Evolutionary conservation across 2,888 invertebrate species (phyloP).

Genomic region (Caenorhabditis afra): DNA sequence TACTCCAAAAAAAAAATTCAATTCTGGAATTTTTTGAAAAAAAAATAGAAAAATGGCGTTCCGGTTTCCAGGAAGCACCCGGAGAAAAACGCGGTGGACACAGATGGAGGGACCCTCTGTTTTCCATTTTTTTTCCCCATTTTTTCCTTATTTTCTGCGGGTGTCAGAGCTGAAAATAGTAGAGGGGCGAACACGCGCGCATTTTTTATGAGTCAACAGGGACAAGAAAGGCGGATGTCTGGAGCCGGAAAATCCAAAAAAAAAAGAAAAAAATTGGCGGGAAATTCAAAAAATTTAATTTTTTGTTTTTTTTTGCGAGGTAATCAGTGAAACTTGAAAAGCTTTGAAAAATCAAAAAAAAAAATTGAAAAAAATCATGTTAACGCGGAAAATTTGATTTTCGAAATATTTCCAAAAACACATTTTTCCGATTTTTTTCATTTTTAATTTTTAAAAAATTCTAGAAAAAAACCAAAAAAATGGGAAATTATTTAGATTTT

Average conservation of each 20-base stretch:
- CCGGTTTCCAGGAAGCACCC: not conserved
- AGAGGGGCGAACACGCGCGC: not conserved
- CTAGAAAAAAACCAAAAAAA: too few relatives aligned
- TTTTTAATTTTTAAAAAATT: not conserved
- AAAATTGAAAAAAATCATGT: not conserved
- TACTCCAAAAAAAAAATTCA: not conserved
- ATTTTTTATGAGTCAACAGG: slow-evolving; percentile 1
- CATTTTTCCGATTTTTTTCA: not conserved
- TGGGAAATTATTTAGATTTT: not conserved
- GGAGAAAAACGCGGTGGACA: not conserved
- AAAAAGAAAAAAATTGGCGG: not conserved
- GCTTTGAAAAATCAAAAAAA: too few relatives aligned
- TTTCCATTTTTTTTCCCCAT: too few relatives aligned
- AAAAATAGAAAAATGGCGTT: not conserved
- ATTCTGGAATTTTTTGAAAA: not conserved
- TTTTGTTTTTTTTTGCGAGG: not conserved
- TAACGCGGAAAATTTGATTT: not conserved
- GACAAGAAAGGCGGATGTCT: too few relatives aligned
- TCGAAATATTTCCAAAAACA: not conserved
- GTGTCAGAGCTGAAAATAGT: too few relatives aligned
- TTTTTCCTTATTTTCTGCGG: too few relatives aligned
- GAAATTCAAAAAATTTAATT: not conserved
- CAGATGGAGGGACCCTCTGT: too few relatives aligned
- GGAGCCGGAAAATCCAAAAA: too few relatives aligned
- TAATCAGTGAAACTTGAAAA: too few relatives aligned